Base-by-base conservation (phyloP, 2,113 vertebrate genomes). In the Platysteira castanea region DNA sequence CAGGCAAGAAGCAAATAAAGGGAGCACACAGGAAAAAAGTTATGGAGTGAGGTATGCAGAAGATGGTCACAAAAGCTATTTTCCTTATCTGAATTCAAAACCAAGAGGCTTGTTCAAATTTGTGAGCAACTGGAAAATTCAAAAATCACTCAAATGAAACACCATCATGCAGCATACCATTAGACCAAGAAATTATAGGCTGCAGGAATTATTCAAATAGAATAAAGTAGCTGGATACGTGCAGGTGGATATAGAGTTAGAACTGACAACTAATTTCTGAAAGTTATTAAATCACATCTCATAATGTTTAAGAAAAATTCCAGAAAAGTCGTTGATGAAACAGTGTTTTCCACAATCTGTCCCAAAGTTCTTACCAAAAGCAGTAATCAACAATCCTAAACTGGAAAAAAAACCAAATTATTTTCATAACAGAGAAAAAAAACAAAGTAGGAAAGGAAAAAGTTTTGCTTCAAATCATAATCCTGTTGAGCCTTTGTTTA, bases 391-490 rank as follows among this genome's bases (percentile, higher is more conserved):
- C 7, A 47, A 27, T 28, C 27, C 22, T n/a, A 49, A 91, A 84
- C 6, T 57, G 13, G 46, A 84, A 80, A 5, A 77, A 73, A 91
- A 80, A 11, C 4, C 20, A 54, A 68, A 39, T 64, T 39, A 33
- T 56, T 41, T 54, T 15, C 3, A 64, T 52, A 54, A 44, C 1
- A 1, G 24, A 73, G 23, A 4, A 71, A 49, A 47, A 76, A 49
- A 24, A 3, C 2, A 44, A 4, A 0, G 2, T 3, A 74, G 1
- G 4, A 28, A 2, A 85, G 8, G 10, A 76, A 39, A 82, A 54
- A 47, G 3, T 35, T 91, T 87, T 67, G 2, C 47, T 59, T 67
- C 27, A 42, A 49, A 24, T 60, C 14, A 63, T 23, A 74, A 82
- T 79, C 30, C 39, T 77, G 2, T 9, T 57, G 27, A 91, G 47